phyloP scores from a whole-genome alignment of 2,888 invertebrate species.

The Sepiola atlantica region DNA sequence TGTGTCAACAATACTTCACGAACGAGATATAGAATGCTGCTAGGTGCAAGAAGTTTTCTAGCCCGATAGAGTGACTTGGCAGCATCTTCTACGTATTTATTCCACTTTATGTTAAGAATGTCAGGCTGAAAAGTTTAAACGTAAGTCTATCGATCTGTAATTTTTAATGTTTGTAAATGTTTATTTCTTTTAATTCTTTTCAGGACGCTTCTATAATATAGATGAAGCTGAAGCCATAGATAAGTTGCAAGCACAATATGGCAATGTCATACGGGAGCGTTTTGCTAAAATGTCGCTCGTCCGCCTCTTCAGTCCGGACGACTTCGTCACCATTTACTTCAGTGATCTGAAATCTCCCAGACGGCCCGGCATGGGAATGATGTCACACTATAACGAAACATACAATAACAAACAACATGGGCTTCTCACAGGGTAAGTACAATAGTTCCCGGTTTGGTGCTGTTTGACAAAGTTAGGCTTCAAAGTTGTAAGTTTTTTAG shows the following conservation, averaged over 20 bases:
- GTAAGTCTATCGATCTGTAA: background rate
- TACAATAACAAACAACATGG: slow-evolving; percentile 50
- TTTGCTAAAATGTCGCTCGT: slow-evolving; percentile 49
- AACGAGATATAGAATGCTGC: background rate
- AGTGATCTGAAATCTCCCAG: slow-evolving; percentile 49
- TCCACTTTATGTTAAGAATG: too few relatives aligned
- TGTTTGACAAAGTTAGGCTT: background rate
- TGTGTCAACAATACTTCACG: too few relatives aligned
- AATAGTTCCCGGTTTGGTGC: background rate
- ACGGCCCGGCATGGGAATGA: slow-evolving; percentile 50
- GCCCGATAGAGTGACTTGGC: too few relatives aligned
- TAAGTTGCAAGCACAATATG: slow-evolving; percentile 46
- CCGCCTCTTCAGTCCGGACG: slow-evolving; percentile 48
- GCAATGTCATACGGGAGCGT: slow-evolving; percentile 50
- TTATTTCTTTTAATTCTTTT: background rate
- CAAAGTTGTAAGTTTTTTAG: background rate
- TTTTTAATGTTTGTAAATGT: background rate
- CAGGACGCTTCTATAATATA: slow-evolving; percentile 49
- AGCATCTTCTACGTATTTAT: too few relatives aligned
- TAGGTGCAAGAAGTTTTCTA: too few relatives aligned
- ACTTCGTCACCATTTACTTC: slow-evolving; percentile 49
- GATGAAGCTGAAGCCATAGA: slow-evolving; percentile 48
- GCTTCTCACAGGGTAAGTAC: slow-evolving; percentile 49
- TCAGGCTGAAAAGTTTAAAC: too few relatives aligned
- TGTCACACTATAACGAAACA: slow-evolving; percentile 51